A percentile compares a stretch with the other conserved stretches of the same genome.
These are phyloP conservation scores for Drosophila eohydei DNA, from an alignment of 2,888 invertebrate species.

Conservation along the genomic window DNA sequence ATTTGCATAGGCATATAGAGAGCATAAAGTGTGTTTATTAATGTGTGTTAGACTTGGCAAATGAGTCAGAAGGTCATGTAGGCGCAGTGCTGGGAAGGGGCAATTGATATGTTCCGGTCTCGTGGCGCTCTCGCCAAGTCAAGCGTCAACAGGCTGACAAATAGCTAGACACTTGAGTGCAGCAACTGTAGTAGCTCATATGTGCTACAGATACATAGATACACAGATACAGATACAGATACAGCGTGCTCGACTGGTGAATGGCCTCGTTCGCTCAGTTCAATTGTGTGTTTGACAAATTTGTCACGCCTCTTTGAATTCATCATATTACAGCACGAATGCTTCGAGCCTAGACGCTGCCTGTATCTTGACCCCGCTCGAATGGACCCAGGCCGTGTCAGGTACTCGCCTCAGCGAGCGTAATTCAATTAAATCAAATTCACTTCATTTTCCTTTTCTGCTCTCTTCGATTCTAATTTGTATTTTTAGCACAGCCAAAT, in stretches of 20 bases:
- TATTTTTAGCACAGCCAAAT: constrained; percentile 61
- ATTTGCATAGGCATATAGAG: constrained; percentile 49
- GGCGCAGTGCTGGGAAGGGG: constrained; percentile 36
- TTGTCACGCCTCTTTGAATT: constrained; percentile 53
- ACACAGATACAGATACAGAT: constrained; percentile 25
- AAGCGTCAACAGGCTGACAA: constrained; percentile 68
- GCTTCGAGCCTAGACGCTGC: not conserved
- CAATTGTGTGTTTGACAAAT: constrained; percentile 59
- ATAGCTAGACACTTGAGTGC: constrained; percentile 45
- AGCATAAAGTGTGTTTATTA: not conserved
- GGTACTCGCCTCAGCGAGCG: constrained; percentile 33
- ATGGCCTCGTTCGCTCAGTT: constrained; percentile 28
- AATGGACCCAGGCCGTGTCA: constrained; percentile 41
- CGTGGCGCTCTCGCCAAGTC: constrained; percentile 60
- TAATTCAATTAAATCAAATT: constrained; percentile 70
- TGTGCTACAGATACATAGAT: constrained; percentile 31
- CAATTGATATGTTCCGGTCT: constrained; percentile 77
- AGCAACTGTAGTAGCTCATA: constrained; percentile 29
- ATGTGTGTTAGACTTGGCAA: constrained; percentile 38
- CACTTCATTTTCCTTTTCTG: constrained; percentile 12
- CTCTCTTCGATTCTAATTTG: not conserved
- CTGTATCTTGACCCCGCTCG: constrained; percentile 40
- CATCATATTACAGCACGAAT: constrained; percentile 24
- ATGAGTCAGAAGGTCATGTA: constrained; percentile 62
- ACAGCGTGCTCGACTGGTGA: constrained; percentile 22